Conservation (phyloP, 2,888 invertebrate species). For the Drosophila cracens region DNA sequence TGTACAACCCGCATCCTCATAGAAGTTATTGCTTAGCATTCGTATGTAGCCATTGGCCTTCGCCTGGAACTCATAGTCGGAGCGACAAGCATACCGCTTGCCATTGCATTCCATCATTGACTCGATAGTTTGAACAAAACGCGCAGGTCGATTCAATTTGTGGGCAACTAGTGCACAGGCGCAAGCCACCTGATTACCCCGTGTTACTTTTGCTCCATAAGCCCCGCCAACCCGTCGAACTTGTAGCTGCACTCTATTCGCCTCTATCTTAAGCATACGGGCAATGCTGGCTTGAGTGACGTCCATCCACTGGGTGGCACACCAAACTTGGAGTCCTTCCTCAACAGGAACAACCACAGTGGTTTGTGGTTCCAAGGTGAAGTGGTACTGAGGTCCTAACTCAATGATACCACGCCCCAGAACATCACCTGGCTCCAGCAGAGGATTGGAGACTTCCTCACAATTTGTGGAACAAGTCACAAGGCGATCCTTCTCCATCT, state of each 20-base stretch:
- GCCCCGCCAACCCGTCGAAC: conserved; percentile 92
- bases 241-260: conserved; percentile 89
- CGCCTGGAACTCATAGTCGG: conserved; percentile 89
- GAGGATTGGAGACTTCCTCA: conserved; percentile 5
- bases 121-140: conserved; percentile 90
- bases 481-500: conserved; percentile 62
- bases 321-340: conserved; percentile 89
- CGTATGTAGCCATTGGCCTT: conserved; percentile 88
- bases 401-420: conserved; percentile 86
- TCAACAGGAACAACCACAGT: conserved; percentile 89
- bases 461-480: conserved; percentile 29
- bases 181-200: conserved; percentile 87
- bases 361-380: conserved; percentile 90
- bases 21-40: conserved; percentile 87
- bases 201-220: conserved; percentile 91
- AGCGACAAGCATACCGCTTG: conserved; percentile 87
- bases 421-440: conserved; percentile 52
- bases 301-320: conserved; percentile 89
- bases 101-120: conserved; percentile 90
- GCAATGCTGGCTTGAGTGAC: conserved; percentile 87
- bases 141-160: conserved; percentile 87
- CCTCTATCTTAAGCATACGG: conserved; percentile 84
- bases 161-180: conserved; percentile 90
- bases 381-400: conserved; percentile 90
- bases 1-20: conserved; percentile 86